Conservation (phyloP, 2,113 vertebrate species). For the Sturnus vulgaris region DNA sequence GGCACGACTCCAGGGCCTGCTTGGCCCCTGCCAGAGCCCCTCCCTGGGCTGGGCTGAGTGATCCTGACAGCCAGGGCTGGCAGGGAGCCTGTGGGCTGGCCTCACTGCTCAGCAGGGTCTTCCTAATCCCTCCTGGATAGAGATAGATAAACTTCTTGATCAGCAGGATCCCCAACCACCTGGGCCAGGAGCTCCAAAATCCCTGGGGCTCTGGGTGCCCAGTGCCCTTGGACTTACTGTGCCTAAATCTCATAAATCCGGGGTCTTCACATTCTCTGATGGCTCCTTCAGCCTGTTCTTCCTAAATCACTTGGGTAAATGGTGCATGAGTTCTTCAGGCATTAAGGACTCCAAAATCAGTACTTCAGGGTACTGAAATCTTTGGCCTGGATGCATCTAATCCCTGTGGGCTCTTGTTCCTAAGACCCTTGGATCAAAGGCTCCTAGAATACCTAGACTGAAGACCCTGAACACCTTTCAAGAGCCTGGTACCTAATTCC, state of each 20-base stretch:
- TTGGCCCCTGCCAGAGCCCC: background rate
- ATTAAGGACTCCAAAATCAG: background rate
- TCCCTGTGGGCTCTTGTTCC: background rate
- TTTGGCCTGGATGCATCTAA: background rate
- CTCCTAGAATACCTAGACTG: background rate
- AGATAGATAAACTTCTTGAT: background rate
- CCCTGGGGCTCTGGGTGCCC: background rate
- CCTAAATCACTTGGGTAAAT: background rate
- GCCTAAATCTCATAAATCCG: background rate
- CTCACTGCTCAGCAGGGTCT: background rate
- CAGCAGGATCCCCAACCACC: background rate
- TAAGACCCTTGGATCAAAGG: background rate
- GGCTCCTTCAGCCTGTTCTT: background rate
- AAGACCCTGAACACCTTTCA: background rate
- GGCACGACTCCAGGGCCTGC: background rate
- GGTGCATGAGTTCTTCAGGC: background rate
- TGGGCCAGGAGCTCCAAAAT: background rate
- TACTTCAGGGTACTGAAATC: background rate
- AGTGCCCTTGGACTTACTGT: background rate
- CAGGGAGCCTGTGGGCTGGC: background rate
- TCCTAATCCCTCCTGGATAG: background rate
- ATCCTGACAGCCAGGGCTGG: background rate
- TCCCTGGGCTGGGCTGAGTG: background rate
- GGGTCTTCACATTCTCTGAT: fast-evolving
- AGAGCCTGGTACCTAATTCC: background rate